These are phyloP conservation scores for Ceratosolen fusciceps DNA, from an alignment of 1,140 invertebrate genomes.

Conservation along the genomic window DNA sequence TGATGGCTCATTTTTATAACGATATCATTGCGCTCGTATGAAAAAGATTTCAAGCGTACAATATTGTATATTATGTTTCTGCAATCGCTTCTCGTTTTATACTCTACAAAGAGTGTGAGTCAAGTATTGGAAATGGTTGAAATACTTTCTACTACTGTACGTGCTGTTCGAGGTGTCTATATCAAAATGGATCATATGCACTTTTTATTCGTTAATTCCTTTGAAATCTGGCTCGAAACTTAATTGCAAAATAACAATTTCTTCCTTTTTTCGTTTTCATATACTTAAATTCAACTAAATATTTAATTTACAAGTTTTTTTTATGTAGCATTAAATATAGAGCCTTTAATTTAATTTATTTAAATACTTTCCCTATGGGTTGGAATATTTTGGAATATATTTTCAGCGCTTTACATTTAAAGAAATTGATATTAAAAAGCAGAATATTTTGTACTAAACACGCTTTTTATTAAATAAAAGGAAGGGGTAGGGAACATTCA, in stretches of 20 bases:
- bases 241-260: background rate
- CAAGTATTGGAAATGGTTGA: background rate
- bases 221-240: background rate
- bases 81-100: background rate
- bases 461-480: no score
- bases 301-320: no score
- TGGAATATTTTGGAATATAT: no score
- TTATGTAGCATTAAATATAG: no score
- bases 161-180: background rate
- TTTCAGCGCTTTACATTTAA: no score
- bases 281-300: no score
- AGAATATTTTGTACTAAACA: no score
- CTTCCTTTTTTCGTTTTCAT: no score
- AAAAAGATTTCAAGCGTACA: background rate
- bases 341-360: no score
- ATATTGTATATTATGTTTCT: background rate
- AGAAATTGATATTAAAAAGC: no score
- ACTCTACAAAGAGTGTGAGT: background rate
- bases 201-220: background rate
- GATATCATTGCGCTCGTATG: background rate
- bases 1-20: background rate
- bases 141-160: background rate
- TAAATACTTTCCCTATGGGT: no score
- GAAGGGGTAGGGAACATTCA: no score
- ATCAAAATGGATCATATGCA: background rate